A percentile compares a stretch with the other conserved stretches of the same genome.
Evolutionary conservation across 92 coral and sea anemone species (phyloP).

Genomic region (Epizoanthus stellaris): DNA sequence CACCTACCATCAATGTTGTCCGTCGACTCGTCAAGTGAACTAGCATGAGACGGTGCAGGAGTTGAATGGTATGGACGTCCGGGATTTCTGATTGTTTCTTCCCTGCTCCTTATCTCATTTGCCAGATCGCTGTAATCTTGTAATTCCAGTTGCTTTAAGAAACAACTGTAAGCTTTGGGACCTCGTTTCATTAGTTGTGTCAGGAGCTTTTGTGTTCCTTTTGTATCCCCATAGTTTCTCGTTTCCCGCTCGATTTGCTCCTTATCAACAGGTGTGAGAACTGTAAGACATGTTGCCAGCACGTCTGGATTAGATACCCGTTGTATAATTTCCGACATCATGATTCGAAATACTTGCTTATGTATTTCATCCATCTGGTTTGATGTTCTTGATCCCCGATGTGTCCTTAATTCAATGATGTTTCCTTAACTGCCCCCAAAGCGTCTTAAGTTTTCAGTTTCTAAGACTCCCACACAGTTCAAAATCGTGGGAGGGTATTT

Average conservation of each 20-base stretch:
- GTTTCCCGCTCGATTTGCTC: not conserved
- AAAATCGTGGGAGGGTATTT: conserved; percentile 5
- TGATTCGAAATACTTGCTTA: not conserved
- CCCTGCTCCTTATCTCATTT: not conserved
- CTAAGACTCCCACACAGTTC: not conserved
- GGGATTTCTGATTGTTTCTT: no score
- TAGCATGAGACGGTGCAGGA: no score
- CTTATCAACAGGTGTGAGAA: not conserved
- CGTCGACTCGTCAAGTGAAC: no score
- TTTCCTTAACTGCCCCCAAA: no score
- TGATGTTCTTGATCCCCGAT: no score
- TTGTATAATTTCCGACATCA: not conserved
- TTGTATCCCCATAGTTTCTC: not conserved
- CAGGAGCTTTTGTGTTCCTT: conserved; percentile 17
- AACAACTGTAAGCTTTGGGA: not conserved
- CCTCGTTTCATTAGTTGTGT: conserved; percentile 29
- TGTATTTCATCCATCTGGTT: conserved; percentile 15
- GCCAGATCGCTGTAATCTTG: not conserved
- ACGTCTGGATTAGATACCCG: conserved; percentile 10
- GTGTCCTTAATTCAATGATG: no score
- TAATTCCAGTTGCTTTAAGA: not conserved
- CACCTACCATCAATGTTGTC: no score
- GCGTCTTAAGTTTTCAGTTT: no score
- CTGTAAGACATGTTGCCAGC: not conserved
- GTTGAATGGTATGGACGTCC: no score